phyloP scores from a whole-genome alignment of 2,797 vertebrate species.

The Alosa sapidissima region DNA sequence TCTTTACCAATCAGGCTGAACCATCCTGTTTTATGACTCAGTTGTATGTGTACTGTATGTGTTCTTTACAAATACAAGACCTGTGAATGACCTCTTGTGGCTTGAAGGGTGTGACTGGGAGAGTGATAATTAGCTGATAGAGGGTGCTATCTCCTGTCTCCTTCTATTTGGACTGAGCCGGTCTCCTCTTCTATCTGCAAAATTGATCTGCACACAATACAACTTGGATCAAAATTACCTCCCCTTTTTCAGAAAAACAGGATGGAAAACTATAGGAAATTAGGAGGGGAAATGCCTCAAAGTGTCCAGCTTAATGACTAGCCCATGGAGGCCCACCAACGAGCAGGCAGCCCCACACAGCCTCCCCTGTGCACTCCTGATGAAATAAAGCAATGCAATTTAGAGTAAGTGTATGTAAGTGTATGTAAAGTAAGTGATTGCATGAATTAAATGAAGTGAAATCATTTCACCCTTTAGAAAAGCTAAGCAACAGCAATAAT shows the following conservation, averaged over 20 bases:
- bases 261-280: not conserved
- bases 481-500: not conserved
- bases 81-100: constrained; percentile 5
- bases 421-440: not conserved
- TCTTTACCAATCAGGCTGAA: not conserved
- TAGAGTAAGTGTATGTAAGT: no score
- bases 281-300: not conserved
- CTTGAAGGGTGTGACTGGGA: not conserved
- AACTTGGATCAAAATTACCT: constrained; percentile 1
- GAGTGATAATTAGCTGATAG: constrained; percentile 3
- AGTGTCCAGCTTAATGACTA: not conserved
- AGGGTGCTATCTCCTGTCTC: not conserved
- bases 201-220: not conserved
- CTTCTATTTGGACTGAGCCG: not conserved
- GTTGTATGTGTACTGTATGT: not conserved
- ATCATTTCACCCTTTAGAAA: not conserved
- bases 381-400: not conserved
- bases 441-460: not conserved
- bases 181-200: not conserved
- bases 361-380: not conserved
- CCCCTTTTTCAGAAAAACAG: not conserved
- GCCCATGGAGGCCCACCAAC: not conserved
- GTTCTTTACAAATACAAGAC: not conserved
- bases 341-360: not conserved
- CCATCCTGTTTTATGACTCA: not conserved